These are phyloP conservation scores for Bradypodion pumilum DNA, from an alignment of 2,797 vertebrate species.

Conservation along the genomic window DNA sequence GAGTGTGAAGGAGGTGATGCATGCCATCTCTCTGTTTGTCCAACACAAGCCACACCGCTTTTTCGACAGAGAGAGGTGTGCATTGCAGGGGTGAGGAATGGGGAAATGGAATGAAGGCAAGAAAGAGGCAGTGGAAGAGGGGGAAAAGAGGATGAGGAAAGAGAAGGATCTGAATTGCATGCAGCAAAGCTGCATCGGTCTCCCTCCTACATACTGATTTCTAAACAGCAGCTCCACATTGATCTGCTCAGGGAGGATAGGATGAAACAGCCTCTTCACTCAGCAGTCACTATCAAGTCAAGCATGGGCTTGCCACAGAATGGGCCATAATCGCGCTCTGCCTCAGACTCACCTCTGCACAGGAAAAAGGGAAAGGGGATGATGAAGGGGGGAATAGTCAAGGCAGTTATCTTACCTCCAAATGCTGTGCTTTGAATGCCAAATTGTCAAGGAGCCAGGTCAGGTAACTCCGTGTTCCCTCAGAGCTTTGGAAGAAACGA, in stretches of 20 bases:
- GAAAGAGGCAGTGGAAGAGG: constrained; percentile 34
- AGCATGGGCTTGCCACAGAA: constrained; percentile 14
- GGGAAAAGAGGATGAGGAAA: constrained; percentile 16
- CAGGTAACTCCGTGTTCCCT: constrained; percentile 61
- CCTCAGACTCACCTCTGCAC: constrained; percentile 46
- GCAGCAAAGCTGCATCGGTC: accelerated
- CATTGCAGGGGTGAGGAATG: neutral
- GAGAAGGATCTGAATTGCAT: neutral
- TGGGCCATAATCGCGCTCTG: constrained; percentile 17
- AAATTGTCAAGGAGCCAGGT: neutral
- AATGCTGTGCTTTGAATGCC: constrained; percentile 36
- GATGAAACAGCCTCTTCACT: constrained; percentile 4
- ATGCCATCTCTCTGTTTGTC: neutral
- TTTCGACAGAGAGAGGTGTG: neutral
- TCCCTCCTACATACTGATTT: neutral
- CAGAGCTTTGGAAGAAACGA: constrained; percentile 52
- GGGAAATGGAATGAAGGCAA: neutral
- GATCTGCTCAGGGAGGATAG: neutral
- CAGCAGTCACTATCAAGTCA: neutral
- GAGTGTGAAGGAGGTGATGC: neutral
- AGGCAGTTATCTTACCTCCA: constrained; percentile 59
- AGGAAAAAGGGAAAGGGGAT: neutral
- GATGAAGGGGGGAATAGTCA: neutral
- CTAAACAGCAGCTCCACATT: constrained; percentile 9
- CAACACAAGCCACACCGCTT: constrained; percentile 26